A percentile compares a stretch with the other conserved stretches of the same genome.
phyloP scores from a whole-genome alignment of 2,113 vertebrate genomes.

The Saccopteryx leptura region DNA sequence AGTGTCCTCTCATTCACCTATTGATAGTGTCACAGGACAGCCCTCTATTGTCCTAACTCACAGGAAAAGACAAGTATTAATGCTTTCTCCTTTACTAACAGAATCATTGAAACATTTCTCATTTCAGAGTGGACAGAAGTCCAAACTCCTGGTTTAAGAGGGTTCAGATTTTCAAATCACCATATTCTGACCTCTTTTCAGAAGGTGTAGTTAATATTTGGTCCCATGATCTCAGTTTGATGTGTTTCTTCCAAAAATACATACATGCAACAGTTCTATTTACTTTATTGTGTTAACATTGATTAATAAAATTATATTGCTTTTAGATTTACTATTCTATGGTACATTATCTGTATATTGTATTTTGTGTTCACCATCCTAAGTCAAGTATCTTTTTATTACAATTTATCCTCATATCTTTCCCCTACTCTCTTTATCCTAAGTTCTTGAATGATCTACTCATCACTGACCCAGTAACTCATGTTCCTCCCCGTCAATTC shows the following conservation, averaged over 20 bases:
- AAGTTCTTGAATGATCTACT: background rate
- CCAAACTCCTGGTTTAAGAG: slow-evolving; percentile 50
- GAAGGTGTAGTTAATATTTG: background rate
- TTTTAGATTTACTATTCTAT: too few species aligned
- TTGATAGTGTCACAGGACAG: background rate
- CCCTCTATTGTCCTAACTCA: background rate
- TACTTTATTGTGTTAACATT: too few species aligned
- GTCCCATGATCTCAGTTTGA: background rate
- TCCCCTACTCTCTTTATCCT: too few species aligned
- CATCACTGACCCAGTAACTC: background rate
- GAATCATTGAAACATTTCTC: background rate
- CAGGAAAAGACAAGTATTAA: background rate
- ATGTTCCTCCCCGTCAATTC: background rate
- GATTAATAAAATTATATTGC: too few species aligned
- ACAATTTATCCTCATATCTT: too few species aligned
- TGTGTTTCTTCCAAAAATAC: background rate
- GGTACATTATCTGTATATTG: too few species aligned
- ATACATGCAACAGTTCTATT: background rate
- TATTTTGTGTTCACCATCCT: too few species aligned
- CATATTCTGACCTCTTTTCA: background rate
- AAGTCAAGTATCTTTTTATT: too few species aligned
- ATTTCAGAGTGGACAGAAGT: slow-evolving; percentile 55
- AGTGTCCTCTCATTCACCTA: background rate
- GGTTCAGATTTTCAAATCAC: background rate
- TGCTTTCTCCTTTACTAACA: background rate